Percentiles rank a stretch among this genome's conserved stretches.
Conservation (phyloP, 1,140 invertebrate genomes). For the Sarcophaga bullata region DNA sequence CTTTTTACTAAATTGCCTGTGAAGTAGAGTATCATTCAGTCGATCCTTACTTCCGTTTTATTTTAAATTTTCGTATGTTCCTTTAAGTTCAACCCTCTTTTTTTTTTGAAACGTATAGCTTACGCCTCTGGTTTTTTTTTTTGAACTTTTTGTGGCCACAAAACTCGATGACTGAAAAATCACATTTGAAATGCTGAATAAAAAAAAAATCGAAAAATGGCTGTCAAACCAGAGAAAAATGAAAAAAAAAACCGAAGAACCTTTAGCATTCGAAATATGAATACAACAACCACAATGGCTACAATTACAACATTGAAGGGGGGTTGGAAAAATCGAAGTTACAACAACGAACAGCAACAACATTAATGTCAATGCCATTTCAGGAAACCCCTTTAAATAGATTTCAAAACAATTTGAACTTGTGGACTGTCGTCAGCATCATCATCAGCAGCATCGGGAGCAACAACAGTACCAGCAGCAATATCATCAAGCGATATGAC, state of each 20-base stretch:
- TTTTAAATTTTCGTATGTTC: neutral
- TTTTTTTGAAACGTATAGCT: neutral
- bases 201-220: neutral
- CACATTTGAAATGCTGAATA: neutral
- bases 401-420: constrained; percentile 24
- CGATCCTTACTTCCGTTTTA: too few species aligned
- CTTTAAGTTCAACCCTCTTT: neutral
- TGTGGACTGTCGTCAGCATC: constrained; percentile 4
- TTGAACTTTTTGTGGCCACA: neutral
- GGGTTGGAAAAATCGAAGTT: too few species aligned
- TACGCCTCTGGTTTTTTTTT: neutral
- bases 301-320: neutral
- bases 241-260: too few species aligned
- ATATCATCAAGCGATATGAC: neutral
- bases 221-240: too few species aligned
- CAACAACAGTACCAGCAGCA: neutral
- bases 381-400: constrained; percentile 21
- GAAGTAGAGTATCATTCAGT: too few species aligned
- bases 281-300: neutral
- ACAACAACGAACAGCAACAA: too few species aligned
- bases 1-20: too few species aligned
- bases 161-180: constrained; percentile 18
- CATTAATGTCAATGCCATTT: neutral
- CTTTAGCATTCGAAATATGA: neutral
- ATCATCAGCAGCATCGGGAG: neutral